Evolutionary conservation across 2,113 vertebrate species (phyloP).

Genomic region (Tretioscincus oriximinensis): DNA sequence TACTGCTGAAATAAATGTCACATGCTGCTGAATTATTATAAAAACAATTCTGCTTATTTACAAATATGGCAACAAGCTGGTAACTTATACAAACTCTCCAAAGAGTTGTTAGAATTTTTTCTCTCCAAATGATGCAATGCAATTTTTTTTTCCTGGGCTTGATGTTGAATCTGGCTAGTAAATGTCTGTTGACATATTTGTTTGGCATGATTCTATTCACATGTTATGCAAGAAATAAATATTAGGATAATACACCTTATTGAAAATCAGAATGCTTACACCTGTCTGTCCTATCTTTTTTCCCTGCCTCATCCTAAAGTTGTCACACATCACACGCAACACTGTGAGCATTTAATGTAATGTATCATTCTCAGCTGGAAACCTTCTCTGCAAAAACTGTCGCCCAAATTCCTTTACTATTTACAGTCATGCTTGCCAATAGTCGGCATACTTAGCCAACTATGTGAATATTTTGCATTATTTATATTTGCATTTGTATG

Average conservation of each 20-base stretch:
- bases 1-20: constrained; percentile 68
- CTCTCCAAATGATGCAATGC: constrained; percentile 19
- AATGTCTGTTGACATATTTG: constrained; percentile 11
- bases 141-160: not conserved
- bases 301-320: not conserved
- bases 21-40: constrained; percentile 57
- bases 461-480: not conserved
- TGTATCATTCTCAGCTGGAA: not conserved
- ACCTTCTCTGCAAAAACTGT: not conserved
- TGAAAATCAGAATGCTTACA: not conserved
- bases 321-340: not conserved
- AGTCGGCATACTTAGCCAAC: not conserved
- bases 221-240: constrained; percentile 34
- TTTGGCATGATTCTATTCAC: not conserved
- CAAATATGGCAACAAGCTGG: constrained; percentile 55
- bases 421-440: not conserved
- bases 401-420: not conserved
- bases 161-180: constrained; percentile 12
- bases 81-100: constrained; percentile 44
- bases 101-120: constrained; percentile 48
- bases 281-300: not conserved
- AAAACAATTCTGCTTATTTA: constrained; percentile 68
- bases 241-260: constrained; percentile 23
- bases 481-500: not conserved
- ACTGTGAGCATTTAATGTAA: not conserved